Evolutionary conservation across 2,113 vertebrate species (phyloP).

Genomic region (Pipra filicauda): DNA sequence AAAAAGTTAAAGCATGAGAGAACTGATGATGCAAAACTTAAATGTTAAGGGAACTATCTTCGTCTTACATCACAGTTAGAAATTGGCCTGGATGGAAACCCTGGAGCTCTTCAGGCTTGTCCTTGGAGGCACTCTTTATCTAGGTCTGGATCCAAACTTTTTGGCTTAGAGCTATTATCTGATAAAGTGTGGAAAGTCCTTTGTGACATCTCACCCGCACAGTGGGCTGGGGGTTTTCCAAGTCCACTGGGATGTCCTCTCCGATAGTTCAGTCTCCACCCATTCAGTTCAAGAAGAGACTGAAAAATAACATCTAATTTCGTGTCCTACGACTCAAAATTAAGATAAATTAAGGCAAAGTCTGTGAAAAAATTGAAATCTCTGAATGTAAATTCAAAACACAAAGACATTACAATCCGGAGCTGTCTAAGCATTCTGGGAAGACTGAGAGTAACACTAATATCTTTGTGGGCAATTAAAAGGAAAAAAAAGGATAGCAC

Average conservation of each 20-base stretch:
- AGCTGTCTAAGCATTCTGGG: background rate
- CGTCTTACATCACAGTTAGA: conserved; percentile 1
- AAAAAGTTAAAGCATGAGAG: background rate
- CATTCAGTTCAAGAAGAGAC: background rate
- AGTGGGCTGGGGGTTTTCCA: background rate
- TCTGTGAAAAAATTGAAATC: background rate
- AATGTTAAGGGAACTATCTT: background rate
- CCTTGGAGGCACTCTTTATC: background rate
- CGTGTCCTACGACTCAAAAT: background rate
- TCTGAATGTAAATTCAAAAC: background rate
- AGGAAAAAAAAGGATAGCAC: background rate
- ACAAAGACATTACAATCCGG: background rate
- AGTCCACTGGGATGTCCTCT: background rate
- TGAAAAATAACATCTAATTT: background rate
- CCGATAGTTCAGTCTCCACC: background rate
- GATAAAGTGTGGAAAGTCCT: background rate
- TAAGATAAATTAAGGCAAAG: background rate
- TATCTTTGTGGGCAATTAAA: background rate
- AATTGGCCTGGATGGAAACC: background rate
- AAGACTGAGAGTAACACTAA: background rate
- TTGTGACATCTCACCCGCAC: background rate
- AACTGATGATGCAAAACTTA: background rate
- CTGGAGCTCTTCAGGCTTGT: background rate
- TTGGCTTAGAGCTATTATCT: background rate
- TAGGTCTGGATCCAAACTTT: background rate